Evolutionary conservation across 2,888 invertebrate genomes (phyloP).

Genomic region (Apamea sordens): DNA sequence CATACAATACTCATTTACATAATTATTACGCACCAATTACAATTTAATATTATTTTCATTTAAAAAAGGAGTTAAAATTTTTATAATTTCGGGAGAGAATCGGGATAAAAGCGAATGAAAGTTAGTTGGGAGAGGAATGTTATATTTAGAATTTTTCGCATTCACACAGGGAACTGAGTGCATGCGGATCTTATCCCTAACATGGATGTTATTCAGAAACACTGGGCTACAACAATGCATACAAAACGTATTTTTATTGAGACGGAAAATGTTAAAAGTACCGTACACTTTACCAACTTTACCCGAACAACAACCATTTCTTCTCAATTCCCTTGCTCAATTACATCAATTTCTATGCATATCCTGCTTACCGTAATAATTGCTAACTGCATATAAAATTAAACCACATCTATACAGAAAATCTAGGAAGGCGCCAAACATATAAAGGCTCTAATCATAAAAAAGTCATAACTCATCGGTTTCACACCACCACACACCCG

Average conservation of each 20-base stretch:
- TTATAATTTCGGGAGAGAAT: too few species aligned
- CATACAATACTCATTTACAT: too few species aligned
- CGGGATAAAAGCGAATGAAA: too few species aligned
- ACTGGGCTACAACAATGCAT: not conserved
- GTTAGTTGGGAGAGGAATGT: too few species aligned
- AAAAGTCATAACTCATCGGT: slow-evolving; percentile 14
- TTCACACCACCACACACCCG: not conserved
- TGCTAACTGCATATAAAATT: not conserved
- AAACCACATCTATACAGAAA: not conserved
- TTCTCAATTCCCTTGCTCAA: not conserved
- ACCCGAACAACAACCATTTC: not conserved
- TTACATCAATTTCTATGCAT: slow-evolving; percentile 6
- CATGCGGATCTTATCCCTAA: not conserved
- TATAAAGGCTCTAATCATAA: not conserved
- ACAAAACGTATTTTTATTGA: not conserved
- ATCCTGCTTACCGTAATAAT: not conserved
- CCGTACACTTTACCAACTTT: not conserved
- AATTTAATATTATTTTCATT: too few species aligned
- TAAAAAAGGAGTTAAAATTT: too few species aligned
- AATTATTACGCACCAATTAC: too few species aligned
- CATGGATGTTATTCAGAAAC: not conserved
- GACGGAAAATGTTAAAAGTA: not conserved
- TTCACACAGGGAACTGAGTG: too few species aligned
- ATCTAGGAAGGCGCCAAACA: not conserved
- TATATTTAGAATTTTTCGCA: too few species aligned